Conservation (phyloP, 2,888 invertebrate genomes). For the Ormyrus nitidulus region DNA sequence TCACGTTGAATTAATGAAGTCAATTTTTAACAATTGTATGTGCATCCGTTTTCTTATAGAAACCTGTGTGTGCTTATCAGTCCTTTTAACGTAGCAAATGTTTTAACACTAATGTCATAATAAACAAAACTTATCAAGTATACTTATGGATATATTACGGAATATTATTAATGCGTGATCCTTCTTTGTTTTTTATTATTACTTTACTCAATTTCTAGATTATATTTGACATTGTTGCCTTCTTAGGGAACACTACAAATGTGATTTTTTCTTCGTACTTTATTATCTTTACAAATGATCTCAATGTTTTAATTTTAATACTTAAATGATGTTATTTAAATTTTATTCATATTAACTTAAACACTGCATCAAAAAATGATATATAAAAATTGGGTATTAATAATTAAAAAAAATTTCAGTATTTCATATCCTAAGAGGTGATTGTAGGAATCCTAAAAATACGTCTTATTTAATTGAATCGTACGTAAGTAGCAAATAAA, state of each 20-base stretch:
- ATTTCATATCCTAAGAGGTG: slow-evolving; percentile 46
- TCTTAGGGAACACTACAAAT: too few relatives aligned
- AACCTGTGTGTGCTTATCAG: neutral
- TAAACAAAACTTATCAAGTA: too few relatives aligned
- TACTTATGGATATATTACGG: too few relatives aligned
- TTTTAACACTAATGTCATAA: too few relatives aligned
- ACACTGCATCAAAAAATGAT: neutral
- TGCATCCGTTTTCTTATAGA: slow-evolving; percentile 29
- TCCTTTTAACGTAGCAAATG: too few relatives aligned
- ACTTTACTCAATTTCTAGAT: too few relatives aligned
- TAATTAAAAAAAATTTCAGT: slow-evolving; percentile 16
- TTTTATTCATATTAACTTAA: too few relatives aligned
- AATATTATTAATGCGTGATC: too few relatives aligned
- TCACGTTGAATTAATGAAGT: slow-evolving; percentile 28
- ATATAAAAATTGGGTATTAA: slow-evolving; percentile 4
- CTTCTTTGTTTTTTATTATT: too few relatives aligned
- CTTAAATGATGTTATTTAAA: neutral
- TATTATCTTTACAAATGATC: neutral
- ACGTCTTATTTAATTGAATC: neutral
- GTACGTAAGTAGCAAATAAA: neutral
- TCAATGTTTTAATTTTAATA: neutral
- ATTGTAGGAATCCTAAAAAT: slow-evolving; percentile 8
- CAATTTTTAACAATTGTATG: slow-evolving; percentile 3
- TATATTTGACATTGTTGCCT: too few relatives aligned
- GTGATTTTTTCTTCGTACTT: too few relatives aligned